Base-by-base conservation (phyloP, 2,888 invertebrate genomes). In the Cataglyphis cursor region DNA sequence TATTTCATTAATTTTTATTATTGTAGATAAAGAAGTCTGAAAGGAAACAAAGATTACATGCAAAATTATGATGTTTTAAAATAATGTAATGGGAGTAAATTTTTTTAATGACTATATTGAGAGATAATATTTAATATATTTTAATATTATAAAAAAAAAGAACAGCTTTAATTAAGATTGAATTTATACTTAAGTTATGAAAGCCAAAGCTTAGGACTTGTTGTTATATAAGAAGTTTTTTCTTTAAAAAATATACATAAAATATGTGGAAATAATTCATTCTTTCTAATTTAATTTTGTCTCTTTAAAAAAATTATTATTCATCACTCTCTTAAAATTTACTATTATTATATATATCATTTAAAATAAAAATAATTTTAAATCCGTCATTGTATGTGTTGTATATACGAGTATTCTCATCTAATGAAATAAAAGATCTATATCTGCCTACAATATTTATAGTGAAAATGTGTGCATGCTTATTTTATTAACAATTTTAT, bases 401-500 rank as follows among this genome's bases (percentile, higher is more conserved):
- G 6, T 41, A 8, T 38, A 9, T 9, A n/a, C n/a, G n/a, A n/a
- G n/a, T n/a, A 38, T 35, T 9, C n/a, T n/a, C 48, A n/a, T 21
- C 21, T 41, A 59, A 59, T 59, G 3, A 10, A 75, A 12, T 8
- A 4, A 38, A 65, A 64, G 8, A 38, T 24, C 41, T 6, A 24
- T 15, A 1, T 41, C 15, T 41, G 3, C 9, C 31, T 28, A 4
- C 10, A 10, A 66, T 18, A 57, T 21, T 38, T 44, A 41, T 41
- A 44, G 41, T 15, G 8, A 68, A 57, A 70, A 21, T 44, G 6
- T 12, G 48, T n/a, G 15, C 10, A 35, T 51, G 44, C 6, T 28
- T 59, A 44, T 41, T 57, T 5, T n/a, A 76, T 70, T 24, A 21
- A 48, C 48, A 72, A 48, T 41, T 57, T 5, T n/a, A 76, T 70